Conservation (phyloP, 2,888 invertebrate species). For the Diogma glabrata region DNA sequence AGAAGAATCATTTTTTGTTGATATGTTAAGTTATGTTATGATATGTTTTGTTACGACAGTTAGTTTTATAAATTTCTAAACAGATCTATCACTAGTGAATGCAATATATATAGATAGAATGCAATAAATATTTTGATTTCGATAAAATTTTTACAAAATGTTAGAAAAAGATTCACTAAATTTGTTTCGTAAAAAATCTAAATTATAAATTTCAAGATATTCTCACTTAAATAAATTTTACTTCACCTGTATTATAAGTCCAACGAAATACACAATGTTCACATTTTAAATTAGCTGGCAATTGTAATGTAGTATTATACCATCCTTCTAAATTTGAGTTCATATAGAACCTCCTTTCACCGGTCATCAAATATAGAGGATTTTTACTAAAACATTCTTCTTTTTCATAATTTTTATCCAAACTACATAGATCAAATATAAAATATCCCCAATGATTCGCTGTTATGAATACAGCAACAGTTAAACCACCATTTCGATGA, state of each 20-base stretch:
- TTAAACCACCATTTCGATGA: slow-evolving; percentile 24
- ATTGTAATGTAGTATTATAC: slow-evolving; percentile 25
- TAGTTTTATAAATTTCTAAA: too few relatives aligned
- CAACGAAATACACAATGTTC: slow-evolving; percentile 44
- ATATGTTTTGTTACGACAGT: too few relatives aligned
- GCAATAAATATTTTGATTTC: too few relatives aligned
- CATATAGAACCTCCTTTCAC: slow-evolving; percentile 21
- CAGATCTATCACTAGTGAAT: too few relatives aligned
- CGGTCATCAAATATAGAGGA: slow-evolving; percentile 29
- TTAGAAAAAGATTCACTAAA: too few relatives aligned
- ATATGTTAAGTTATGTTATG: too few relatives aligned
- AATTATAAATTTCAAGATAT: too few relatives aligned
- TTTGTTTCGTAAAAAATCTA: too few relatives aligned
- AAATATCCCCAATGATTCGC: slow-evolving; percentile 41
- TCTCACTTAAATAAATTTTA: too few relatives aligned
- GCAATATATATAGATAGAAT: too few relatives aligned
- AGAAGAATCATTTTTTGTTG: too few relatives aligned
- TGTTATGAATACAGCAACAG: slow-evolving; percentile 33
- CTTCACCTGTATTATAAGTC: slow-evolving; percentile 39
- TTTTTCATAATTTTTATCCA: slow-evolving; percentile 37
- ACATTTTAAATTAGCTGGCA: slow-evolving; percentile 39
- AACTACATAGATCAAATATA: slow-evolving; percentile 39
- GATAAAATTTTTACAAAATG: too few relatives aligned
- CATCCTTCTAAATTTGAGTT: slow-evolving; percentile 22
- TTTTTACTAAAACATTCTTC: slow-evolving; percentile 41